phyloP scores from a whole-genome alignment of 1,140 invertebrate species.

The Patella vulgata region DNA sequence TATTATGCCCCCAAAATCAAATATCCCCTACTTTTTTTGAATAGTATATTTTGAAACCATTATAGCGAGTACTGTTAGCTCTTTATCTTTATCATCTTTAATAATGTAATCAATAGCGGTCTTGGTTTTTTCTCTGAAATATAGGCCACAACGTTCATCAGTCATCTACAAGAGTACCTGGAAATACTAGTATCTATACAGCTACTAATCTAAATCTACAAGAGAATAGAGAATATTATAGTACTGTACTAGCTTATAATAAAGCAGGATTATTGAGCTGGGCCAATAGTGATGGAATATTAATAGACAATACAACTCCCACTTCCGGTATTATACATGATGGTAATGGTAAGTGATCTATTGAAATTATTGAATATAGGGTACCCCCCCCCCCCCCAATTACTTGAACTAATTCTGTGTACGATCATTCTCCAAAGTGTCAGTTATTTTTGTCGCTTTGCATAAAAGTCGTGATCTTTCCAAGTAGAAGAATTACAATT shows the following conservation, averaged over 20 bases:
- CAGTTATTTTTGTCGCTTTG: too few species aligned
- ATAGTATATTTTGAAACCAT: too few species aligned
- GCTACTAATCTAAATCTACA: conserved; percentile 3
- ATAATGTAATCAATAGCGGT: too few species aligned
- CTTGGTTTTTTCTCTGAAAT: not conserved
- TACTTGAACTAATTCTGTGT: too few species aligned
- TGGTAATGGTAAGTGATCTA: conserved; percentile 25
- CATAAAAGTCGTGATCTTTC: too few species aligned
- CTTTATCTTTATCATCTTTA: too few species aligned
- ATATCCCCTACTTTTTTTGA: too few species aligned
- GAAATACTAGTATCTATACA: not conserved
- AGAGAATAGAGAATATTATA: conserved; percentile 17
- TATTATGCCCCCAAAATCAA: too few species aligned
- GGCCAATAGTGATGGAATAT: conserved; percentile 32
- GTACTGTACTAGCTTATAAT: conserved; percentile 22
- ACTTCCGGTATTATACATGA: conserved; percentile 32
- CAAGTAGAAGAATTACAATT: too few species aligned
- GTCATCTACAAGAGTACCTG: not conserved
- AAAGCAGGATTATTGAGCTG: conserved; percentile 20
- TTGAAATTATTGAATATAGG: not conserved
- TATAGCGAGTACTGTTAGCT: too few species aligned
- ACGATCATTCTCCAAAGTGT: too few species aligned
- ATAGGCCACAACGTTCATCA: conserved; percentile 24
- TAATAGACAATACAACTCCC: conserved; percentile 19
- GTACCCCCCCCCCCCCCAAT: too few species aligned